phyloP scores from a whole-genome alignment of 2,888 invertebrate species.

The Drosophila mulleri region DNA sequence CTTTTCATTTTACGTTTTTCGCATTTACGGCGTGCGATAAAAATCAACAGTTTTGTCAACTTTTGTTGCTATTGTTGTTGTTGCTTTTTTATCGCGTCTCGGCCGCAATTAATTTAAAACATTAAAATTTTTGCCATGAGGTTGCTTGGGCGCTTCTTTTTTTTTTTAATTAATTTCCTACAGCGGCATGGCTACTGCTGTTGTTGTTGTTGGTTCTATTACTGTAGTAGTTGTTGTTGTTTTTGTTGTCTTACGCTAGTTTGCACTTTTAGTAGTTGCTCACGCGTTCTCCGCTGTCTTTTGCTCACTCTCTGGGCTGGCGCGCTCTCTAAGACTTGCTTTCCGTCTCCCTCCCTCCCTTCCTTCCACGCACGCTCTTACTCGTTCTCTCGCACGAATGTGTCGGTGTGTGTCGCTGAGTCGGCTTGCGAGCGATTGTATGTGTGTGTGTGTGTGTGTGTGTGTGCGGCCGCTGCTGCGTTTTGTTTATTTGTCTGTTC shows the following conservation, averaged over 20 bases:
- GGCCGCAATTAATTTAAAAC: conserved; percentile 70
- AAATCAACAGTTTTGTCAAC: conserved; percentile 67
- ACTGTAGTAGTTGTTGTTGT: conserved; percentile 20
- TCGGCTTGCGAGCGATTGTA: background rate
- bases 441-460: conserved; percentile 14
- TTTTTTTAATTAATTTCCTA: conserved; percentile 47
- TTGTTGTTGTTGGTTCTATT: conserved; percentile 12
- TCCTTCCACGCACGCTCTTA: conserved; percentile 1
- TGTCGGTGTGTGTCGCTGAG: conserved; percentile 5
- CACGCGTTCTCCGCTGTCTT: conserved; percentile 31
- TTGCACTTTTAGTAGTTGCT: conserved; percentile 58
- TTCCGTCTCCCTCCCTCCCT: conserved; percentile 13
- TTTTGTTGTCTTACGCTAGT: conserved; percentile 59
- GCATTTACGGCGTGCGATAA: conserved; percentile 61
- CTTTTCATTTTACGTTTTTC: conserved; percentile 43
- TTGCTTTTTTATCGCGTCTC: conserved; percentile 55
- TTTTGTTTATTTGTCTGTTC: conserved; percentile 77
- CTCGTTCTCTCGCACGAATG: conserved; percentile 16
- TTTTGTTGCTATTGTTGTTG: conserved; percentile 6
- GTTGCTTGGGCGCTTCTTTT: conserved; percentile 31
- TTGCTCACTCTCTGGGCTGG: conserved; percentile 12
- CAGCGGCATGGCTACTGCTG: conserved; percentile 17
- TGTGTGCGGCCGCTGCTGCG: conserved; percentile 40
- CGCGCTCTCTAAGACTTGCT: conserved; percentile 11
- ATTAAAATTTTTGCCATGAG: conserved; percentile 67